Base-by-base conservation (phyloP, 2,113 vertebrate species). In the Corvus cornix region DNA sequence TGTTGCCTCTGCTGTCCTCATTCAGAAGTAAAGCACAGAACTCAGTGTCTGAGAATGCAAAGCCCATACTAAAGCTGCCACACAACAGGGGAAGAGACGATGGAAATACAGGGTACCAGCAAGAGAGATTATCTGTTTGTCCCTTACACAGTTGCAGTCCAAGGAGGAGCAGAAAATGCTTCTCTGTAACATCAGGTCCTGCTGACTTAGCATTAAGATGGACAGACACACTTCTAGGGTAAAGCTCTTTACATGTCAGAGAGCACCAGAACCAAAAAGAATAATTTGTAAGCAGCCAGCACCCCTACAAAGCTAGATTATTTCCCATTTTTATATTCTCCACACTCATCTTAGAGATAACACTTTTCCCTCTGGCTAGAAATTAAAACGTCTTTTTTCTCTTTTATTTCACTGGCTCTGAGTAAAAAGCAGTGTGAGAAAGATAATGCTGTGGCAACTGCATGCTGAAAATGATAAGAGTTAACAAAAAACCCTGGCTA, bases 401-500 rank as follows among this genome's bases (percentile, higher is more conserved):
- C 24, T 55, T 51, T 46, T 46, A 78, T 89, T 90, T 88, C 52
- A 62, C 31, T 35, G 51, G 16, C 46, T 95, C 64, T 12, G 21
- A 79, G 62, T 78, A 68, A 84, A 95, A 87, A 53, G 16, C 31
- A 18, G 41, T 41, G 2, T 1, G 15, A 81, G 35, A 68, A 95
- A 93, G 58, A 87, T 52, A 81, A 93, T 76, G 83, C 33, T 73
- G n/a, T 78, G 30, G 74, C 59, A 94, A 93, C 24, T 13, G 37
- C 77, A 94, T 85, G 81, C 70, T 64, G 81, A 93, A 85, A 96
- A 95, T 8, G 1, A 27, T 70, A 77, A 93, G 91, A 95, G 95
- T 97, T 95, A 97, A 93, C 56, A 55, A 31, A 91, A 91, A 90
- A 41, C 13, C 63, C 68, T 93, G 64, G 82, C 51, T 89, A 88